Evolutionary conservation across 2,113 vertebrate species (phyloP), one percentile per base, ranked within the genome.

Genomic region (Zingel zingel): DNA sequence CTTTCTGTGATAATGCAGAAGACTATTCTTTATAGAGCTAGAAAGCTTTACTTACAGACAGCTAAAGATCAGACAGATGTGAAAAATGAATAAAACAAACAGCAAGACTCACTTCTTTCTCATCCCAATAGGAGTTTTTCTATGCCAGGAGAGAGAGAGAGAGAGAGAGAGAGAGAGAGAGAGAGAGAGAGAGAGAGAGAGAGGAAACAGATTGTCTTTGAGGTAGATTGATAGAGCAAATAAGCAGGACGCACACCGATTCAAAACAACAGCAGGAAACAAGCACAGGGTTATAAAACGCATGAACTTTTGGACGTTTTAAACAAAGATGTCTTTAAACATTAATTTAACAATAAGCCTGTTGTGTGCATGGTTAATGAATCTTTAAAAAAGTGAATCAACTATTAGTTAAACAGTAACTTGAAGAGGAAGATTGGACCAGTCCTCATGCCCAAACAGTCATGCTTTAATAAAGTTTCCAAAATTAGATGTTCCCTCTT

Each of bases 41-140:
- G 11, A 76, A 45, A 75, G 77, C 76, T 83, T 62, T 75, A 70
- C 54, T 76, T 15, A 48, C 59, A 71, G 64, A 79, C 50, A 23
- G 73, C 67, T 71, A 85, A 70, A 79, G 82, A 62, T 79, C 65
- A 69, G 72, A 82, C 33, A 81, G 75, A 73, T 51, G 64, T 84
- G 83, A 51, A 77, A 81, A 78, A 85, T 43, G 39, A 88, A 86
- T 63, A 73, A 84, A 93, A 91, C 83, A 92, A 90, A 86, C 83
- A 84, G 83, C 83, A 16, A 88, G 64, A 96, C 95, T 96, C 95
- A 96, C 95, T 90, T 96, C 93, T 96, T 95, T 90, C 93, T 95
- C 93, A 96, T 95, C 92, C 95, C 95, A 95, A 96, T 94, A 57
- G 94, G 93, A 95, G 94, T 94, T 95, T 96, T 96, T 96, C 95